Base-by-base conservation (phyloP, 2,888 invertebrate species). In the Chrysolina haemoptera region DNA sequence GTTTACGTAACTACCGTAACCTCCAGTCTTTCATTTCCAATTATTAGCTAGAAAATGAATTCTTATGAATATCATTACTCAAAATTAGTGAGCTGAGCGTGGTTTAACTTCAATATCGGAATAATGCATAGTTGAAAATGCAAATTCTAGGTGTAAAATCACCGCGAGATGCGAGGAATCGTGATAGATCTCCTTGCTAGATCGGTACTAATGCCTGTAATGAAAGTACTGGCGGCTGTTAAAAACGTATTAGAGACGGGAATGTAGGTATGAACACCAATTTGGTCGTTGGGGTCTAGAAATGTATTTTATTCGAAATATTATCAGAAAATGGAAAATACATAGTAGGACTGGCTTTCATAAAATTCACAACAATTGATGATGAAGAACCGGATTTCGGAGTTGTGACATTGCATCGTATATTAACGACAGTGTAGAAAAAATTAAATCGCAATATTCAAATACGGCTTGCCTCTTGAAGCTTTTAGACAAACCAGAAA, bases 61-160 rank as follows among this genome's bases (percentile, higher is more conserved):
- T 67, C 40, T 74, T 68, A 74, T 74, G 70, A 68, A 74, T 74
- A 74, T 74, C 43, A 74, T 74, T 74, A 74, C 67, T 55, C 35
- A 14, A 64, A 65, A 74, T 74, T 53, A 70, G 67, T 59, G 40
- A 59, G 27, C 53, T 53, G 8, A 22, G 14, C 35, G 20, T 53
- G 53, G 53, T 67, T 67, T 53, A 40, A 11, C 53, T 40, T 0
- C 67, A 53, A 67, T 67, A 67, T 67, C 53, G 22, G 40, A 35
- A 40, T 67, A 67, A 67, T 67, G 53, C 27, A 35, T 12, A 53
- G 40, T 20, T 27, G 53, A 53, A 22, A 43, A 74, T 74, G 74
- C 64, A 74, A 74, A 74, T 74, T 74, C 68, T 48, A 70, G 70
- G 74, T 74, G 74, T 74, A 70, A 73, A 73, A 73, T 62, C 63